Conservation (phyloP, 1,140 invertebrate genomes). For the Bemisia tabaci region DNA sequence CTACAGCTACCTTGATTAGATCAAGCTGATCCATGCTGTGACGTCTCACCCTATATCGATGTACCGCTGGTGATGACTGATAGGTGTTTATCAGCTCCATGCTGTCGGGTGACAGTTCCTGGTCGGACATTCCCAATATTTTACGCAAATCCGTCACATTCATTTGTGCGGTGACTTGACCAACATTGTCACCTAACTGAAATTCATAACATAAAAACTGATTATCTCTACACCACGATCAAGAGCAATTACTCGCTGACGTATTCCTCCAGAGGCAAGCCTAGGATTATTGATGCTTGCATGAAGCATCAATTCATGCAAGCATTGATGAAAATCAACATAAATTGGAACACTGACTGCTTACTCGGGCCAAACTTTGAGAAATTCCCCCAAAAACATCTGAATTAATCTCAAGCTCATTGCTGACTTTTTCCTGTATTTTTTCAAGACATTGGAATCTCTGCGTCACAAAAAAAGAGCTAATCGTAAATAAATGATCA, state of each 20-base stretch:
- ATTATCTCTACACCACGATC: too few relatives aligned
- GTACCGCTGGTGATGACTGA: slow-evolving; percentile 27
- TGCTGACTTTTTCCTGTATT: too few relatives aligned
- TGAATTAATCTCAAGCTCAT: too few relatives aligned
- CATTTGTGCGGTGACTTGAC: slow-evolving; percentile 82
- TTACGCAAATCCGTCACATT: slow-evolving; percentile 81
- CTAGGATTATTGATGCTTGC: not conserved
- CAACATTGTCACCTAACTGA: slow-evolving; percentile 73
- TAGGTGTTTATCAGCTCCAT: slow-evolving; percentile 24
- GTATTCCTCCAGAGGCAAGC: not conserved
- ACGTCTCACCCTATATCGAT: slow-evolving; percentile 53
- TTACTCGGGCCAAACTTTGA: too few relatives aligned
- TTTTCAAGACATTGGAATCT: too few relatives aligned
- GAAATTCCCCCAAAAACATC: too few relatives aligned
- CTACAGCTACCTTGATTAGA: slow-evolving; percentile 60
- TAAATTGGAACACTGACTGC: too few relatives aligned
- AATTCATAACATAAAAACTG: too few relatives aligned
- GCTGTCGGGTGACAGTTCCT: slow-evolving; percentile 25
- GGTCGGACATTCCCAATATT: slow-evolving; percentile 55
- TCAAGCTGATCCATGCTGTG: slow-evolving; percentile 95
- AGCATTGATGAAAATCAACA: too few relatives aligned
- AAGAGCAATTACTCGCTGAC: too few relatives aligned
- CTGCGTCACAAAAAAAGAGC: too few relatives aligned
- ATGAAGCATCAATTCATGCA: not conserved
- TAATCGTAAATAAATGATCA: too few relatives aligned